A percentile compares a stretch with the other conserved stretches of the same genome.
phyloP scores from a whole-genome alignment of 1,140 invertebrate genomes.

The Gonioctena quinquepunctata region DNA sequence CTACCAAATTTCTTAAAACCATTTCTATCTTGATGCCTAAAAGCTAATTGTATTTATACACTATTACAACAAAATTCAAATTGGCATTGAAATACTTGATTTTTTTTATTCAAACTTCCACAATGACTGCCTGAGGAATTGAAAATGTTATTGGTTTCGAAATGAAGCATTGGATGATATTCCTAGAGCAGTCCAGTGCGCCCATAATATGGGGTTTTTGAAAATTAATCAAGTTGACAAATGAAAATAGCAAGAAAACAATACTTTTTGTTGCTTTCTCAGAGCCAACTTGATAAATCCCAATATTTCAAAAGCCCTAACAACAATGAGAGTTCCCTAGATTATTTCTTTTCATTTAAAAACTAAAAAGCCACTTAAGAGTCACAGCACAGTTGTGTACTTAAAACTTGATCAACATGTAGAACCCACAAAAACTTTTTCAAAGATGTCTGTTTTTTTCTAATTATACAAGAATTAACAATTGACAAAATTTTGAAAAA shows the following conservation, averaged over 20 bases:
- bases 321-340: slow-evolving; percentile 42
- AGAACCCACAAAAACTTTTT: slow-evolving; percentile 8
- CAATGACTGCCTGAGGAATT: slow-evolving; percentile 43
- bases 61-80: slow-evolving; percentile 45
- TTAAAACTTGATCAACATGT: slow-evolving; percentile 21
- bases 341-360: slow-evolving; percentile 52
- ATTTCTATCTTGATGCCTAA: slow-evolving; percentile 54
- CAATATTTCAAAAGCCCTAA: slow-evolving; percentile 39
- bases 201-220: slow-evolving; percentile 5
- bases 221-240: slow-evolving; percentile 22
- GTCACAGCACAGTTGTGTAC: slow-evolving; percentile 58
- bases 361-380: slow-evolving; percentile 58
- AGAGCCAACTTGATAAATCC: slow-evolving; percentile 24
- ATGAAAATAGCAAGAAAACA: not conserved
- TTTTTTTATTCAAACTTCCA: slow-evolving; percentile 53
- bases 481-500: too few relatives aligned
- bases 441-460: not conserved
- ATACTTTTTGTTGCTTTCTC: not conserved
- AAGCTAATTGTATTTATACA: slow-evolving; percentile 49
- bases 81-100: slow-evolving; percentile 55
- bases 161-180: not conserved
- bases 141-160: slow-evolving; percentile 25
- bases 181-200: slow-evolving; percentile 8
- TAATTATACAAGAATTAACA: not conserved
- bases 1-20: slow-evolving; percentile 53